Evolutionary conservation across 1,140 invertebrate genomes (phyloP).

Genomic region (Rhagoletis zephyria): DNA sequence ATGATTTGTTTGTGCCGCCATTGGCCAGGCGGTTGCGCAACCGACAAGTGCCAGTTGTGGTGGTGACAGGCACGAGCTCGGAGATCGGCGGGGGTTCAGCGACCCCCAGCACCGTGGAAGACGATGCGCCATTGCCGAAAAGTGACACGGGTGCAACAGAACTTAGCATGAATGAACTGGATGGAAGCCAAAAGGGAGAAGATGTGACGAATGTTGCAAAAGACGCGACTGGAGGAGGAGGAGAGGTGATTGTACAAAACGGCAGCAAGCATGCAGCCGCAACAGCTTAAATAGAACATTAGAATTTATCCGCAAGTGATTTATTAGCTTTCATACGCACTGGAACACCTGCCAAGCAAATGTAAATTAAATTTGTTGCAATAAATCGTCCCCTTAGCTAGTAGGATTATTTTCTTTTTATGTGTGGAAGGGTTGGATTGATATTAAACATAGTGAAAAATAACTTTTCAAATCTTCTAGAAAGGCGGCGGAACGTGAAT

Average conservation of each 20-base stretch:
- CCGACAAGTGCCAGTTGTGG: slow-evolving; percentile 65
- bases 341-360: not conserved
- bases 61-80: slow-evolving; percentile 65
- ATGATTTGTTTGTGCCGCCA: slow-evolving; percentile 79
- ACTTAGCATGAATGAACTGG: slow-evolving; percentile 3
- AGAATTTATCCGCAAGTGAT: not conserved
- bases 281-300: not conserved
- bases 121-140: slow-evolving; percentile 41
- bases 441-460: too few relatives aligned
- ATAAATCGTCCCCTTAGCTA: slow-evolving; percentile 14
- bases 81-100: slow-evolving; percentile 58
- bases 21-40: slow-evolving; percentile 74
- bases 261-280: not conserved
- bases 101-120: slow-evolving; percentile 53
- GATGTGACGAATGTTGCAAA: not conserved
- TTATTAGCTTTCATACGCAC: slow-evolving; percentile 1
- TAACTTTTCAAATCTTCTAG: too few relatives aligned
- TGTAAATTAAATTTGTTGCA: not conserved
- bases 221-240: not conserved
- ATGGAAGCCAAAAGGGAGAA: not conserved
- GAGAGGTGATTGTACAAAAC: not conserved
- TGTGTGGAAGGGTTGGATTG: not conserved
- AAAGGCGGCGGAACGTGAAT: too few relatives aligned
- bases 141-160: slow-evolving; percentile 19
- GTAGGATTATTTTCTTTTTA: not conserved